These are phyloP conservation scores for Ecdyonurus torrentis DNA, from an alignment of 2,888 invertebrate genomes.

Conservation along the genomic window DNA sequence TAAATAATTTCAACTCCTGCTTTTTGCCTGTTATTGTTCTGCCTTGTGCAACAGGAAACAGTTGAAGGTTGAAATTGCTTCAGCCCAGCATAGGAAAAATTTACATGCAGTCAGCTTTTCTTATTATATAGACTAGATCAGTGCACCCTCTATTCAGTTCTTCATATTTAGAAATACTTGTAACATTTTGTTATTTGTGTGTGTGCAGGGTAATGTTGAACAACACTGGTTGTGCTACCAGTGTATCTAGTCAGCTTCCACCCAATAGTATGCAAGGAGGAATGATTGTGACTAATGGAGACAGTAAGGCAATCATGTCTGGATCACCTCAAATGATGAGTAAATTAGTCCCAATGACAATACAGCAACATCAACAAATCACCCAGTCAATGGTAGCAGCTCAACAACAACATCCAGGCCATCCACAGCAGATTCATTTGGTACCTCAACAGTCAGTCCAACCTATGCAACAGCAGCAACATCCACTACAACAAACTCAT, in stretches of 20 bases:
- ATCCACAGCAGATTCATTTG: slow-evolving; percentile 9
- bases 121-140: no score
- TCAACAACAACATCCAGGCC: slow-evolving; percentile 22
- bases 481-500: slow-evolving; percentile 16
- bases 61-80: no score
- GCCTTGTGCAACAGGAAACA: no score
- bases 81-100: no score
- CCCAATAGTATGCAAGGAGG: slow-evolving; percentile 5
- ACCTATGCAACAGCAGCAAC: slow-evolving; percentile 21
- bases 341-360: neutral
- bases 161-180: neutral
- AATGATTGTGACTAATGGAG: slow-evolving; percentile 11
- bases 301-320: slow-evolving; percentile 15
- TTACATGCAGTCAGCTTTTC: no score
- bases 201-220: neutral
- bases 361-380: slow-evolving; percentile 21
- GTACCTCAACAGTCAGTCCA: neutral
- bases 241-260: slow-evolving; percentile 4
- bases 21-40: no score
- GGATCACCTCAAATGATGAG: slow-evolving; percentile 12
- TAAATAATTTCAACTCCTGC: no score
- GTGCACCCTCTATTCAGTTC: no score
- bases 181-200: neutral
- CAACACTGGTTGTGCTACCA: slow-evolving; percentile 12
- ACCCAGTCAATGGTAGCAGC: slow-evolving; percentile 9